Evolutionary conservation across 2,888 invertebrate genomes (phyloP), one percentile per base, ranked within the genome.

Genomic region (Camponotus fellah): DNA sequence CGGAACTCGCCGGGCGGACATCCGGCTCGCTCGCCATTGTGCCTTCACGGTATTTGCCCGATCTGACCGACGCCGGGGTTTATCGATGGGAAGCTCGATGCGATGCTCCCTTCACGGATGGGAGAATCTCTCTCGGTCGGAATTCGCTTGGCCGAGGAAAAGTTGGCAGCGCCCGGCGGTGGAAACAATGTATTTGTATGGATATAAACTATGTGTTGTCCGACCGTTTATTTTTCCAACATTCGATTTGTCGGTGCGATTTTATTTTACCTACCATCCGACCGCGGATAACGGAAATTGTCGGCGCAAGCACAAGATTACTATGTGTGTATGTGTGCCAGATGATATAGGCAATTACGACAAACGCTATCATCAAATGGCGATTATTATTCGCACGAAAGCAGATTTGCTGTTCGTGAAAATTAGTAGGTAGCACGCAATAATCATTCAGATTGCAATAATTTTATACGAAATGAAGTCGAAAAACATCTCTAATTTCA

Each of bases 361-460:
- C 79, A 53, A 74, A 77, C 53, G 64, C 40, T 81, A 62, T 56
- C 49, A 79, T 74, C 17, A 53, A 76, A 60, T 56, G n/a, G 53
- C 32, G 14, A 14, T 46, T 12, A 26, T 80, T 49, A 62, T 37
- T 26, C 71, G 46, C 37, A 37, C 60, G 72, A 62, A 60, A 17
- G 37, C 26, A 79, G 71, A 80, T 62, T 26, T 34, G 21, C 26
- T 46, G 10, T 21, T 71, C 46, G 71, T 12, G 46, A 46, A 66
- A 76, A 77, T 40, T 56, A 68, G 26, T 65, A 66, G 26, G 43
- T 32, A 8, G 34, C 21, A 14, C n/a, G 60, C 62, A 0, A 21
- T 21, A 37, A 68, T 77, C n/a, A 32, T 49, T 4, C 26, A 12
- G 60, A 62, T 60, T 62, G 72, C 12, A 46, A 17, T 80, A 71